Evolutionary conservation across 2,888 invertebrate species (phyloP).

Genomic region (Branchipolynoe longqiensis): DNA sequence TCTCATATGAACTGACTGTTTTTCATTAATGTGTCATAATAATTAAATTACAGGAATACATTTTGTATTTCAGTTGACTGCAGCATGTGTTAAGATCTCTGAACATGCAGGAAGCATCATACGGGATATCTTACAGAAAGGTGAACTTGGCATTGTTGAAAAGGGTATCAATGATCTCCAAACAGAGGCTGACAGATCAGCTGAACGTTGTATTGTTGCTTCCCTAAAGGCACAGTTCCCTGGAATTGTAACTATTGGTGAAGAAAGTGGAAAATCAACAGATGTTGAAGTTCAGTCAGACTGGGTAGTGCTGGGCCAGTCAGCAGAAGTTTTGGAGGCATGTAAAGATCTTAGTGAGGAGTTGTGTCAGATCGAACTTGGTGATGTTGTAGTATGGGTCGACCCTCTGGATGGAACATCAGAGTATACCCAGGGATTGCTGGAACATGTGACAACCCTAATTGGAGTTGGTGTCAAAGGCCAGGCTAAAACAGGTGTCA

Average conservation of each 20-base stretch:
- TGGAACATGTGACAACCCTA: conserved; percentile 98
- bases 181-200: conserved; percentile 98
- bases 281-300: conserved; percentile 86
- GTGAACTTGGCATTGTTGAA: conserved; percentile 94
- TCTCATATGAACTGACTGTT: too few species aligned
- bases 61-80: conserved; percentile 84
- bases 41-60: too few species aligned
- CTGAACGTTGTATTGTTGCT: conserved; percentile 95
- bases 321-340: conserved; percentile 86
- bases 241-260: conserved; percentile 85
- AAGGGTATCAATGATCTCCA: conserved; percentile 97
- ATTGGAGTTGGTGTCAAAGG: conserved; percentile 96
- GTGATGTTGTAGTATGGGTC: conserved; percentile 90
- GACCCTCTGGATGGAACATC: conserved; percentile 99
- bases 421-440: conserved; percentile 94
- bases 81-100: conserved; percentile 90
- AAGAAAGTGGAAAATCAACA: conserved; percentile 84
- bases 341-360: conserved; percentile 84
- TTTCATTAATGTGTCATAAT: too few species aligned
- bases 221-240: conserved; percentile 93
- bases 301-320: conserved; percentile 89
- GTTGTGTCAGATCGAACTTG: conserved; percentile 84
- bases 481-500: conserved; percentile 95
- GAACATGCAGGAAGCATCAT: conserved; percentile 93
- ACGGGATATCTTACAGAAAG: conserved; percentile 92